These are phyloP conservation scores for Chrysogorgia sp. DNA, from an alignment of 92 coral and sea anemone species.

Conservation along the genomic window DNA sequence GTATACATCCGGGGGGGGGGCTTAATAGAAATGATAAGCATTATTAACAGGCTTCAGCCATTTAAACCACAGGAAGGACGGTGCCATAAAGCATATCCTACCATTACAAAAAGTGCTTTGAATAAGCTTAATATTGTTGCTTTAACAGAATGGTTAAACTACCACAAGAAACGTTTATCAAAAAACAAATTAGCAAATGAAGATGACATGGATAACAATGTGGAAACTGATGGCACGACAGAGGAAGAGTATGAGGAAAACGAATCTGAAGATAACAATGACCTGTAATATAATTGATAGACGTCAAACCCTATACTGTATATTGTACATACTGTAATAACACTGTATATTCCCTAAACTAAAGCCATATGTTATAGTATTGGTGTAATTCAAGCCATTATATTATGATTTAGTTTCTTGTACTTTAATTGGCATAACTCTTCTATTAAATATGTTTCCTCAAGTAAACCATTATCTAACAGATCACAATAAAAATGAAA, in stretches of 20 bases:
- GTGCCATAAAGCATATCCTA: conserved; percentile 37
- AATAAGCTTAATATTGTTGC: conserved; percentile 41
- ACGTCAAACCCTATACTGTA: not conserved
- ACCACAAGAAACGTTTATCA: conserved; percentile 30
- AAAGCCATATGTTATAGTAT: too few relatives aligned
- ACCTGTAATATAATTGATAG: not conserved
- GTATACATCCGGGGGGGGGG: too few relatives aligned
- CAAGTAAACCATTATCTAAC: too few relatives aligned
- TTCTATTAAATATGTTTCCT: too few relatives aligned
- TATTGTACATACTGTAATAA: too few relatives aligned
- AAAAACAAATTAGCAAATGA: conserved; percentile 3
- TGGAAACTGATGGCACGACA: not conserved
- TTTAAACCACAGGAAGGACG: conserved; percentile 9
- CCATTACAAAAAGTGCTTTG: conserved; percentile 56
- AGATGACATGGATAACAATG: conserved; percentile 29
- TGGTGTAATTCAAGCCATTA: too few relatives aligned
- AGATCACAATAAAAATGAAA: too few relatives aligned
- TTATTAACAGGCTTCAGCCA: conserved; percentile 20
- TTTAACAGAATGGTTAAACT: conserved; percentile 54
- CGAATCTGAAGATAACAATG: conserved; percentile 5
- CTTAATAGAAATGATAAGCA: conserved; percentile 34
- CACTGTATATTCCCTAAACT: too few relatives aligned
- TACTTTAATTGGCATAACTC: too few relatives aligned
- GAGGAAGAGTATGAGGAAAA: conserved; percentile 7
- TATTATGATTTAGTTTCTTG: too few relatives aligned